Evolutionary conservation across 2,888 invertebrate genomes (phyloP).

Genomic region (Bibio marci): DNA sequence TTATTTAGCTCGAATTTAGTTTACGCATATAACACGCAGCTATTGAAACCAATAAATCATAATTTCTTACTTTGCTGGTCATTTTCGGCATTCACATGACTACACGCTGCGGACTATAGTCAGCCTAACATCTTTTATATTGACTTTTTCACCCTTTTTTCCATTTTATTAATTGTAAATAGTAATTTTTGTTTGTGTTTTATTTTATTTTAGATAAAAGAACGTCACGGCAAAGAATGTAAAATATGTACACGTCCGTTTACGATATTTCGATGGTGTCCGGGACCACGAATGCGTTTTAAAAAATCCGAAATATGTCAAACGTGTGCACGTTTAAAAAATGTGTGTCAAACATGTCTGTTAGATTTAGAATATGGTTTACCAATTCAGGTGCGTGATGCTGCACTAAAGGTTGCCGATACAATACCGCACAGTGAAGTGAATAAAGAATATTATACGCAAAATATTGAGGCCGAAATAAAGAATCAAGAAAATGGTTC

Average conservation of each 20-base stretch:
- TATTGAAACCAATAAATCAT: no score
- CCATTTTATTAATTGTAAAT: no score
- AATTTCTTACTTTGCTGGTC: no score
- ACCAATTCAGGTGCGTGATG: slow-evolving; percentile 70
- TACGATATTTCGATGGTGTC: slow-evolving; percentile 88
- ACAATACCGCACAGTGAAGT: slow-evolving; percentile 79
- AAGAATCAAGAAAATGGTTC: slow-evolving; percentile 25
- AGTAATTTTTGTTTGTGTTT: no score
- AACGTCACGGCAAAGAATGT: slow-evolving; percentile 81
- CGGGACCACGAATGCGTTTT: slow-evolving; percentile 80
- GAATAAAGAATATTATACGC: slow-evolving; percentile 81
- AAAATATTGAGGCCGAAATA: slow-evolving; percentile 68
- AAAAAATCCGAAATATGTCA: slow-evolving; percentile 92
- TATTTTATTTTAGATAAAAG: slow-evolving; percentile 84
- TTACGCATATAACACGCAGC: no score
- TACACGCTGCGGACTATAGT: no score
- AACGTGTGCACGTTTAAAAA: slow-evolving; percentile 78
- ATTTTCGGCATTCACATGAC: no score
- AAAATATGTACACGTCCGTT: slow-evolving; percentile 85
- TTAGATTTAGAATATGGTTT: slow-evolving; percentile 78
- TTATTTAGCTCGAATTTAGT: no score
- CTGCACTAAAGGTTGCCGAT: slow-evolving; percentile 69
- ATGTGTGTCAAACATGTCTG: slow-evolving; percentile 85
- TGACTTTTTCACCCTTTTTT: no score
- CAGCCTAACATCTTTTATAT: no score